A percentile compares a stretch with the other conserved stretches of the same genome.
Conservation (phyloP, 1,140 invertebrate species). For the Euura lappo region DNA sequence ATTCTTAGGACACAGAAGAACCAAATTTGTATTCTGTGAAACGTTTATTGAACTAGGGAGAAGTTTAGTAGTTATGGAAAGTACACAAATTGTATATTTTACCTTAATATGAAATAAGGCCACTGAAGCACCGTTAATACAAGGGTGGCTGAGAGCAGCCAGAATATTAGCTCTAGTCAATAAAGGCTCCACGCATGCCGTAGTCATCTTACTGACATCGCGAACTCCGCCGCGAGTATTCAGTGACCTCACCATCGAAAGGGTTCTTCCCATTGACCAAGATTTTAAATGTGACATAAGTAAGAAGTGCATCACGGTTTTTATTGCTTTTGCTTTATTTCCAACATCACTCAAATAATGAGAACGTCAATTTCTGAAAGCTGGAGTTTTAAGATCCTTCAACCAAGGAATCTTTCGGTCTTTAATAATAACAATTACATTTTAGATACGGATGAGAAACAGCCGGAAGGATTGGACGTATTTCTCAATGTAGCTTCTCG, state of each 20-base stretch:
- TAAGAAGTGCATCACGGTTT: slow-evolving; percentile 43
- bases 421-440: slow-evolving; percentile 20
- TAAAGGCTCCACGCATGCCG: slow-evolving; percentile 66
- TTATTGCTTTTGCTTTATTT: slow-evolving; percentile 9
- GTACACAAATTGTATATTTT: slow-evolving; percentile 2
- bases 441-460: slow-evolving; percentile 63
- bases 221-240: slow-evolving; percentile 68
- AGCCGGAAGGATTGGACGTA: slow-evolving; percentile 61
- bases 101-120: slow-evolving; percentile 44
- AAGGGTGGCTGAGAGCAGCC: slow-evolving; percentile 62
- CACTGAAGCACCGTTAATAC: slow-evolving; percentile 62
- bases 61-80: neutral
- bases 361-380: too few relatives aligned
- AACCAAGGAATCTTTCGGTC: neutral
- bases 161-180: slow-evolving; percentile 72
- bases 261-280: slow-evolving; percentile 75
- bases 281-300: slow-evolving; percentile 79
- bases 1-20: too few relatives aligned
- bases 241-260: slow-evolving; percentile 75
- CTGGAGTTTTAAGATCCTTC: neutral
- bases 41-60: slow-evolving; percentile 11
- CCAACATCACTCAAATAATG: neutral
- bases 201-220: slow-evolving; percentile 69
- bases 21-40: too few relatives aligned
- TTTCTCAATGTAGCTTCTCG: slow-evolving; percentile 66